These are phyloP conservation scores for Drosophila tropicalis DNA, from an alignment of 1,140 invertebrate genomes.

Conservation along the genomic window DNA sequence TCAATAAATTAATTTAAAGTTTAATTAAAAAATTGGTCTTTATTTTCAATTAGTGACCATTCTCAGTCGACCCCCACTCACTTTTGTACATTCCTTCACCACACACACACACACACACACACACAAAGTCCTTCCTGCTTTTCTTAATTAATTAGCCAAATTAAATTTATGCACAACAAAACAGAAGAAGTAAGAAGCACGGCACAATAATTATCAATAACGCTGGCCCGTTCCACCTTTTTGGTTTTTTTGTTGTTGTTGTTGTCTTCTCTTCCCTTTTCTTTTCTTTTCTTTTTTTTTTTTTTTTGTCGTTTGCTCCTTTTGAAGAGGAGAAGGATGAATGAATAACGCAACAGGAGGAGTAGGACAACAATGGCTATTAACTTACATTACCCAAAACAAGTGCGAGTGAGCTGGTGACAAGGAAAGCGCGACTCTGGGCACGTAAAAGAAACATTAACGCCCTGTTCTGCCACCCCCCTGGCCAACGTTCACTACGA, in stretches of 20 bases:
- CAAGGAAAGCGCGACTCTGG: conserved; percentile 12
- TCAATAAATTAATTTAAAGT: conserved; percentile 81
- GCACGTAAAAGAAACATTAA: conserved; percentile 80
- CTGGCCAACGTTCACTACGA: not conserved
- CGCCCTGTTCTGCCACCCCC: conserved; percentile 24
- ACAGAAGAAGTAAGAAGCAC: conserved; percentile 41
- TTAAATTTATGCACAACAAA: conserved; percentile 75
- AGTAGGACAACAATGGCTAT: conserved; percentile 64
- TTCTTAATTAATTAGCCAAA: conserved; percentile 80
- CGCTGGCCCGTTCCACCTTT: conserved; percentile 60
- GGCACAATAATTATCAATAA: conserved; percentile 80
- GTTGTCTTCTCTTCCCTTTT: conserved; percentile 12
- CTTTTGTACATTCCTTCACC: not conserved
- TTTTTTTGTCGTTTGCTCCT: not conserved
- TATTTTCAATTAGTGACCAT: conserved; percentile 71
- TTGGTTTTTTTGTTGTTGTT: conserved; percentile 17
- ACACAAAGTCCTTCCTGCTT: conserved; percentile 40
- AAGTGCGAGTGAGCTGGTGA: conserved; percentile 46
- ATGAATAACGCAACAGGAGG: conserved; percentile 12
- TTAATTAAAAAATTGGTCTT: conserved; percentile 81
- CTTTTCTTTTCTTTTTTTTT: conserved; percentile 9
- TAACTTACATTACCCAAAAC: conserved; percentile 74
- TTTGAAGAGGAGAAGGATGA: conserved; percentile 9
- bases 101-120: not conserved
- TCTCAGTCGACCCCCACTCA: not conserved